phyloP scores from a whole-genome alignment of 2,888 invertebrate species.

The Scaptomyza polygonia region DNA sequence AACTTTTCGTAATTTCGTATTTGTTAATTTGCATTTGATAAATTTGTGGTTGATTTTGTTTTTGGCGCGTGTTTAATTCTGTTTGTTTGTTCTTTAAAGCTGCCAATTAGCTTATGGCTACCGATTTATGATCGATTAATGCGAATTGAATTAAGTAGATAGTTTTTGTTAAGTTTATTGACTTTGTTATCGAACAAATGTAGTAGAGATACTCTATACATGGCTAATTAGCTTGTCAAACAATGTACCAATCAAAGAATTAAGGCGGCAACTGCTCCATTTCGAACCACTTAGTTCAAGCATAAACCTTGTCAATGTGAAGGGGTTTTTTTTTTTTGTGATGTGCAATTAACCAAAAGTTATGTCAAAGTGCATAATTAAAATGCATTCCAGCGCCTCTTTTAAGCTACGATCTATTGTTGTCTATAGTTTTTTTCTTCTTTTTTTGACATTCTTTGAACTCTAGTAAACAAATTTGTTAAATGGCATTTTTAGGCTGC shows the following conservation, averaged over 20 bases:
- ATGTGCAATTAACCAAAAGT: slow-evolving; percentile 61
- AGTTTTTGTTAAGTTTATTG: slow-evolving; percentile 1
- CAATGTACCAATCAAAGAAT: slow-evolving; percentile 53
- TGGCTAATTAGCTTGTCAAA: slow-evolving; percentile 50
- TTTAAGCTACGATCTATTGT: slow-evolving; percentile 74
- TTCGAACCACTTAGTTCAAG: slow-evolving; percentile 40
- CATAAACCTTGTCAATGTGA: slow-evolving; percentile 49
- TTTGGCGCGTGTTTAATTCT: slow-evolving; percentile 3
- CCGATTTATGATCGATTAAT: slow-evolving; percentile 76
- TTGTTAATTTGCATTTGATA: slow-evolving; percentile 80
- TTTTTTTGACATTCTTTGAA: slow-evolving; percentile 28
- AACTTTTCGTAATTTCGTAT: slow-evolving; percentile 4
- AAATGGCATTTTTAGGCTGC: slow-evolving; percentile 65
- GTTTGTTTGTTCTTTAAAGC: slow-evolving; percentile 78
- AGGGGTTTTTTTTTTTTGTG: slow-evolving; percentile 20
- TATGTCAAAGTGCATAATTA: slow-evolving; percentile 74
- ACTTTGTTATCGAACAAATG: slow-evolving; percentile 40
- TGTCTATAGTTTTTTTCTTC: slow-evolving; percentile 14
- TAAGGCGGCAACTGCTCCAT: slow-evolving; percentile 35
- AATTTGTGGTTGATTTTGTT: slow-evolving; percentile 66
- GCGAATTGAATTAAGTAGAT: slow-evolving; percentile 44
- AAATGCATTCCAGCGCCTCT: slow-evolving; percentile 54
- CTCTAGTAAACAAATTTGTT: slow-evolving; percentile 66
- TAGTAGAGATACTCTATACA: slow-evolving; percentile 1
- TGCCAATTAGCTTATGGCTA: slow-evolving; percentile 78